These are phyloP conservation scores for Automeris io DNA, from an alignment of 2,888 invertebrate species.

Conservation along the genomic window DNA sequence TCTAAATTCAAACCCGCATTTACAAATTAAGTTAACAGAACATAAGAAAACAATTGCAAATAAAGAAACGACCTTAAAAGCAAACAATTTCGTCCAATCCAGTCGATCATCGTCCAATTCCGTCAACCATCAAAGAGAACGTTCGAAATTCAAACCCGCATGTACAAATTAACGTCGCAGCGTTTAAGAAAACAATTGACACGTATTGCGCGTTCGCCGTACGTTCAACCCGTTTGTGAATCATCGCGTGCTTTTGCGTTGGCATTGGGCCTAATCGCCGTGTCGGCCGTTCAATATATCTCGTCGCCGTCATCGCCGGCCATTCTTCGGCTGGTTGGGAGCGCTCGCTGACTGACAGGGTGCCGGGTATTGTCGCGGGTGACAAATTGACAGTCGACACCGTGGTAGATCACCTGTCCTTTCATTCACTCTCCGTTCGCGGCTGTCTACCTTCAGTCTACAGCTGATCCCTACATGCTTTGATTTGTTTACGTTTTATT, in stretches of 20 bases:
- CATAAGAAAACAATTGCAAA: too few species aligned
- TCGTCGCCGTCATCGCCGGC: constrained; percentile 64
- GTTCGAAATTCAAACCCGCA: constrained; percentile 61
- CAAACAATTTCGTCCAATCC: neutral
- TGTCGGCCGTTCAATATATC: constrained; percentile 63
- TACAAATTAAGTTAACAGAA: too few species aligned
- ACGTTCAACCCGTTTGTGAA: constrained; percentile 58
- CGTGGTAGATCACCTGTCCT: constrained; percentile 23
- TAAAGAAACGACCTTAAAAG: constrained; percentile 1
- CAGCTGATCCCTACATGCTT: too few species aligned
- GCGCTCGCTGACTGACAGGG: constrained; percentile 63
- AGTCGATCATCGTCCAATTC: constrained; percentile 16
- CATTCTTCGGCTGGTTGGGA: constrained; percentile 66
- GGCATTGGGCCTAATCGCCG: constrained; percentile 71
- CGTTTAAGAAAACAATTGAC: constrained; percentile 72
- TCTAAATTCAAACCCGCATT: too few species aligned
- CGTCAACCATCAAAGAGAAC: constrained; percentile 42
- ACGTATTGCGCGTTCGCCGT: constrained; percentile 43
- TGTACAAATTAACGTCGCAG: constrained; percentile 53
- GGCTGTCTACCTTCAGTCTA: neutral
- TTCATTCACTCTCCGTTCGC: constrained; percentile 28
- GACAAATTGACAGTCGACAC: constrained; percentile 67
- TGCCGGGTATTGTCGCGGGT: constrained; percentile 40
- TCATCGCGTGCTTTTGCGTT: constrained; percentile 51
- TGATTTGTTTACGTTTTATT: too few species aligned